Conservation (phyloP, 2,113 vertebrate species). For the Gopherus flavomarginatus region DNA sequence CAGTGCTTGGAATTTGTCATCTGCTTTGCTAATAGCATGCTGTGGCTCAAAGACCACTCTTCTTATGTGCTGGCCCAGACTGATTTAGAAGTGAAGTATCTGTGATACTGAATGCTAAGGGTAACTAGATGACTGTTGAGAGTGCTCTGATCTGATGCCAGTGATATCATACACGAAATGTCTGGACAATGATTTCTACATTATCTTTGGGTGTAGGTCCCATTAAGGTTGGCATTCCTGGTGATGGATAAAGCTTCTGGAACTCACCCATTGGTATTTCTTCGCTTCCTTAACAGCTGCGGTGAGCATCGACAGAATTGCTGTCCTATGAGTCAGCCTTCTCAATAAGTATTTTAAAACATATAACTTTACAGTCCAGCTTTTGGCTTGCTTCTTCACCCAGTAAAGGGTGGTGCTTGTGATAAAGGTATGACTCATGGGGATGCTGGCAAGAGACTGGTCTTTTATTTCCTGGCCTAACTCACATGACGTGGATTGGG, state of each 20-base stretch:
- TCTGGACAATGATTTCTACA: background rate
- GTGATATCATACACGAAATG: fast-evolving
- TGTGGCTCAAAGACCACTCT: background rate
- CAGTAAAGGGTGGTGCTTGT: background rate
- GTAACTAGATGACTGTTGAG: background rate
- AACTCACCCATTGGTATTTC: background rate
- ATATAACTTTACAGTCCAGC: background rate
- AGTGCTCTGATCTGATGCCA: background rate
- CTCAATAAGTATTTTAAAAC: background rate
- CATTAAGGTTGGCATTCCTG: background rate
- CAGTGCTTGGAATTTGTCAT: background rate
- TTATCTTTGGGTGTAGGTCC: background rate
- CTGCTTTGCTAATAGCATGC: background rate
- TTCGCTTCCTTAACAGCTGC: fast-evolving
- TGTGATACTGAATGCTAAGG: background rate
- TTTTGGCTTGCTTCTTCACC: fast-evolving
- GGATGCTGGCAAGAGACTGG: fast-evolving
- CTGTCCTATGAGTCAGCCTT: conserved; percentile 25
- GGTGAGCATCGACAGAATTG: conserved; percentile 2
- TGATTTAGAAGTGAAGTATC: fast-evolving
- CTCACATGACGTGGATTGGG: background rate
- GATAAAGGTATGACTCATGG: fast-evolving
- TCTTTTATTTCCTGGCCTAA: background rate
- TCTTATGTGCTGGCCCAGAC: background rate
- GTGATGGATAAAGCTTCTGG: background rate